Conservation (phyloP, 2,113 vertebrate species). For the Struthio camelus region DNA sequence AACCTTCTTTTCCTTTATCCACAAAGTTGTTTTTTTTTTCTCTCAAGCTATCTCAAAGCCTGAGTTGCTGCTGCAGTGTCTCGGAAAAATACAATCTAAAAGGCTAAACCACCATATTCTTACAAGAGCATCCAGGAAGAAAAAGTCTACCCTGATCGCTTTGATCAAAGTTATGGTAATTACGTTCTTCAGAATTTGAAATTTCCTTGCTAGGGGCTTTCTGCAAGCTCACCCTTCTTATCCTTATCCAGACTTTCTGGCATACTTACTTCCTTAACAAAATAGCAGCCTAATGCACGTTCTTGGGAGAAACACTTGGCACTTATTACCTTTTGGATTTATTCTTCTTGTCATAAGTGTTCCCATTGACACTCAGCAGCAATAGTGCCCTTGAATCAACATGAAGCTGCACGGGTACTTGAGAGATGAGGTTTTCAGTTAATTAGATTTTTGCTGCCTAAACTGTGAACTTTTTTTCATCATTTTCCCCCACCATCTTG, state of each 20-base stretch:
- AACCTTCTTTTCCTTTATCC: neutral
- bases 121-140: neutral
- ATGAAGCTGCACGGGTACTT: neutral
- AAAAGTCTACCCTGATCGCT: neutral
- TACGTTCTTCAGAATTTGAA: neutral
- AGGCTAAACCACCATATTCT: neutral
- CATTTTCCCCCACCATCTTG: neutral
- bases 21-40: neutral
- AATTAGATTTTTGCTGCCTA: conserved; percentile 2
- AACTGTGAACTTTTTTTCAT: neutral
- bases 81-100: rapidly evolving
- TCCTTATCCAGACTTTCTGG: neutral
- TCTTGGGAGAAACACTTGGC: neutral
- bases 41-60: neutral
- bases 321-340: neutral
- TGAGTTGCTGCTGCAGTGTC: neutral
- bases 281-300: neutral
- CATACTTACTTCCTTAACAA: neutral
- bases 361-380: neutral
- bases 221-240: neutral
- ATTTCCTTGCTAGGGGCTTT: neutral
- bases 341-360: neutral
- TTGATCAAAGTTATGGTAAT: too few relatives aligned
- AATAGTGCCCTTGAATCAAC: neutral
- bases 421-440: neutral